Percentiles rank a stretch among this genome's conserved stretches.
phyloP scores from a whole-genome alignment of 2,797 vertebrate genomes.

The Chaenodraco wilsoni region DNA sequence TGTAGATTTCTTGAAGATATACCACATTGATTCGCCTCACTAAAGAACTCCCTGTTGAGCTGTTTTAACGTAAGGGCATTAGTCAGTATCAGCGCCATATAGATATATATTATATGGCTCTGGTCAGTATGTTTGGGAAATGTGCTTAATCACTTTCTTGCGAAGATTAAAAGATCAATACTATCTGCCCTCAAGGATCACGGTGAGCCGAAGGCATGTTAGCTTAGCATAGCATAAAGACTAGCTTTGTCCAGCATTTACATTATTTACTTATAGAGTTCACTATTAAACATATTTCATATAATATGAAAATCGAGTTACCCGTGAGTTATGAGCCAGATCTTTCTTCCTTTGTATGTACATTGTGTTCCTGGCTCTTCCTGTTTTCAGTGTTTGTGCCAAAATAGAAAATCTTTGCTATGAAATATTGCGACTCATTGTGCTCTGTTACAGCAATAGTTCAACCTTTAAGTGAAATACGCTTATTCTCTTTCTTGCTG shows the following conservation, averaged over 20 bases:
- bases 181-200: conserved; percentile 7
- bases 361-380: conserved; percentile 15
- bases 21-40: conserved; percentile 39
- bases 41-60: conserved; percentile 15
- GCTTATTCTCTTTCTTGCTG: background rate
- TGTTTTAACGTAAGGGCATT: conserved; percentile 13
- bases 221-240: conserved; percentile 1
- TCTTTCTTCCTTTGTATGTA: background rate
- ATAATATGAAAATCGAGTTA: background rate
- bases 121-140: conserved; percentile 12
- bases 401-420: background rate
- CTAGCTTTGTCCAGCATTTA: background rate
- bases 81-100: too few relatives aligned
- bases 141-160: background rate
- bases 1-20: conserved; percentile 30
- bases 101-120: too few relatives aligned
- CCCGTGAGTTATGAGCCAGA: background rate
- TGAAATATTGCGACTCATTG: background rate
- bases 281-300: background rate
- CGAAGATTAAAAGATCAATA: conserved; percentile 11
- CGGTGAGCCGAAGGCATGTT: background rate
- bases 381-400: conserved; percentile 7
- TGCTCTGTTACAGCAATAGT: background rate
- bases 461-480: too few relatives aligned
- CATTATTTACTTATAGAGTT: conserved; percentile 10